These are phyloP conservation scores for Cyclophora punctaria DNA, from an alignment of 2,888 invertebrate species.

Conservation along the genomic window DNA sequence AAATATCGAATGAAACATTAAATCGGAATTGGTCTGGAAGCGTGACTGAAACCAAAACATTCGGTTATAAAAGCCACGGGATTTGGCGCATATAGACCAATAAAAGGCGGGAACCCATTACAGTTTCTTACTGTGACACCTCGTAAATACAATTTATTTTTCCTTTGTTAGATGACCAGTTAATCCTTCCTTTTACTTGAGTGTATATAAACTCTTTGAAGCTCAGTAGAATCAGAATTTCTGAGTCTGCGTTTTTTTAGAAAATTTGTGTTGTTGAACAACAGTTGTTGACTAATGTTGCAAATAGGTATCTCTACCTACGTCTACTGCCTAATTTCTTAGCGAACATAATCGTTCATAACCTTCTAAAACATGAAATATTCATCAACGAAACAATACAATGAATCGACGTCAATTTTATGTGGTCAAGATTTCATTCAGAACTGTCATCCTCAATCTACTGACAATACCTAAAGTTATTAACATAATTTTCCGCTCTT, in stretches of 20 bases:
- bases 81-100: slow-evolving; percentile 47
- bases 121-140: slow-evolving; percentile 41
- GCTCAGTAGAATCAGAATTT: no score
- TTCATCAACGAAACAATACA: slow-evolving; percentile 17
- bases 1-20: slow-evolving; percentile 15
- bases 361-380: no score
- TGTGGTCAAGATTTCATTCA: slow-evolving; percentile 16
- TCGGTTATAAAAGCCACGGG: slow-evolving; percentile 40
- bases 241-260: no score
- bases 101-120: slow-evolving; percentile 38
- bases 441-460: slow-evolving; percentile 27
- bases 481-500: slow-evolving; percentile 56
- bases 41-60: slow-evolving; percentile 65
- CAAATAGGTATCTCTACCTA: no score
- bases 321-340: no score
- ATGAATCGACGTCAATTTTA: no score
- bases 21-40: slow-evolving; percentile 25
- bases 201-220: no score
- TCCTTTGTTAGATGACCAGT: slow-evolving; percentile 3
- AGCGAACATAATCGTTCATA: no score
- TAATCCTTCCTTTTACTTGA: no score
- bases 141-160: slow-evolving; percentile 37
- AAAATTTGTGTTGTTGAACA: no score
- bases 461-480: slow-evolving; percentile 26
- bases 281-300: no score